Base-by-base conservation (phyloP, 2,797 vertebrate genomes). In the Mastacembelus armatus region DNA sequence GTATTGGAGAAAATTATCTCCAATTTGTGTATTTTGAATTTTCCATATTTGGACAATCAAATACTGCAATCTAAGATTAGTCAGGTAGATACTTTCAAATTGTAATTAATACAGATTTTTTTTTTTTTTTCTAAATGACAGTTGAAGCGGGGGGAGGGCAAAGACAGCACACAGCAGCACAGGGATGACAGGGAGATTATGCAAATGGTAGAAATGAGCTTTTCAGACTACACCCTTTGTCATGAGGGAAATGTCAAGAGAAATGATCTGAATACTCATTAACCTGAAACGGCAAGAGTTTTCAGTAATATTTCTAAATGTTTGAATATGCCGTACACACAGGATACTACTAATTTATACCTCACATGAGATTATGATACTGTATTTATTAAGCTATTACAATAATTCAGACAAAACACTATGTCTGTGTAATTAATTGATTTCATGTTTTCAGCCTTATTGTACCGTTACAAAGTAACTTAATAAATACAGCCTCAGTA, bases 211-310 rank as follows among this genome's bases (percentile, higher is more conserved):
- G 69, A 78, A 84, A 79, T 71, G 74, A 84, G 66, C 79, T 68
- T 61, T 83, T 80, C 55, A 9, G 69, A 30, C 62, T 58, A 71
- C 29, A 63, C 55, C 74, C 55, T 88, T 84, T 84, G 78, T 86
- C 84, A 85, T 50, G 77, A 78, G 58, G 64, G 55, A 85, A 87
- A 86, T 86, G 84, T 84, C 82, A 89, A 76, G 72, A 87, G 68
- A 61, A 71, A 71, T 60, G 57, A 81, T 78, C 61, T 68, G 67
- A 86, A 88, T 80, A 79, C 68, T 84, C 60, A 80, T 85, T 85
- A 83, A 69, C 52, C 66, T 62, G 19, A 79, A 83, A 71, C 14
- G 7, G n/a, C 9, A 30, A 77, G 51, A 65, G 7, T 44, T 66
- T 74, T 54, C 12, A 29, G 26, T 33, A 10, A 36, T 47, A 26